A percentile compares a stretch with the other conserved stretches of the same genome.
These are phyloP conservation scores for Leptinotarsa texana DNA, from an alignment of 1,140 invertebrate genomes.

Conservation along the genomic window DNA sequence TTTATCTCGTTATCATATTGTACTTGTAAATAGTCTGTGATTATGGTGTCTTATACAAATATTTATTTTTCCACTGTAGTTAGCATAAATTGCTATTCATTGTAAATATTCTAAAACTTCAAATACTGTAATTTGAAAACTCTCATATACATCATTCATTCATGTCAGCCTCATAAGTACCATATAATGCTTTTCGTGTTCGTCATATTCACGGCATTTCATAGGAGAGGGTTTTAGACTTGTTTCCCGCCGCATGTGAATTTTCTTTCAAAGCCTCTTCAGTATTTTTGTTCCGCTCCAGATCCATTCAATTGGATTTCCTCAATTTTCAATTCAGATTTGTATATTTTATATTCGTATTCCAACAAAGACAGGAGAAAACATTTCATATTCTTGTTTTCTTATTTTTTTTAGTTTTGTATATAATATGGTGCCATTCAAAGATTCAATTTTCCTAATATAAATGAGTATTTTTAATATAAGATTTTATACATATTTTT, in stretches of 20 bases:
- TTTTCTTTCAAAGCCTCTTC: background rate
- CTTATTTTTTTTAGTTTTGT: background rate
- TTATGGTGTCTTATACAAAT: constrained; percentile 34
- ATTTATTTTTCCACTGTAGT: constrained; percentile 32
- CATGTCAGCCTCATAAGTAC: no score
- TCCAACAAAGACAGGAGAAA: background rate
- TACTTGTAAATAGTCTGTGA: constrained; percentile 36
- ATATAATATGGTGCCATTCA: constrained; percentile 13
- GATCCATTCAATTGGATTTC: no score
- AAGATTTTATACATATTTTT: constrained; percentile 24
- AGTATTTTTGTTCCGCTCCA: background rate
- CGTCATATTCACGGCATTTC: background rate
- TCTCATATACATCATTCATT: no score
- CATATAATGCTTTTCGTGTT: no score
- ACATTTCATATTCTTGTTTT: background rate
- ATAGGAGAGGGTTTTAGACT: constrained; percentile 37
- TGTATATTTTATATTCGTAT: background rate
- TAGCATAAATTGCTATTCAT: background rate
- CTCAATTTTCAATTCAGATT: background rate
- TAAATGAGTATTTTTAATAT: background rate
- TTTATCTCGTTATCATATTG: background rate
- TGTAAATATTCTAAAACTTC: no score
- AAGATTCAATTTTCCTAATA: background rate
- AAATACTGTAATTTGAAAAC: no score
- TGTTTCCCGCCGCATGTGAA: background rate